phyloP scores from a whole-genome alignment of 2,797 vertebrate species.

The Spatula clypeata region DNA sequence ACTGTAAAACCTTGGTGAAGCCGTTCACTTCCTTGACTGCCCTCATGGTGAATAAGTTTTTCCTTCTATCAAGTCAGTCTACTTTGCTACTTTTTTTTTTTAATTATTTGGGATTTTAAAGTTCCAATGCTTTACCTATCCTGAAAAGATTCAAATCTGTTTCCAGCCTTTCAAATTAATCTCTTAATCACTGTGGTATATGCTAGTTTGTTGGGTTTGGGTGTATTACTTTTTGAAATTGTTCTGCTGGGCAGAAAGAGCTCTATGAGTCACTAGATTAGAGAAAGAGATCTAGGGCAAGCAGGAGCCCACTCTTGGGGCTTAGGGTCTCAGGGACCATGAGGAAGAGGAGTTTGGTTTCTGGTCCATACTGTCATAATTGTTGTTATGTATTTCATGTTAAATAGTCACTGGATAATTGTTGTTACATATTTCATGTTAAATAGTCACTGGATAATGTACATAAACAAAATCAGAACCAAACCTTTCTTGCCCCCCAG shows the following conservation, averaged over 20 bases:
- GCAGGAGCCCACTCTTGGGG: fast-evolving
- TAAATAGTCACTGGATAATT: background rate
- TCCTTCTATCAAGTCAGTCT: background rate
- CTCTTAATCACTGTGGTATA: background rate
- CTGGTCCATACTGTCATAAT: background rate
- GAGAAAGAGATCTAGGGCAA: background rate
- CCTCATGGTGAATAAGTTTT: background rate
- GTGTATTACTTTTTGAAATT: background rate
- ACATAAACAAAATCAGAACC: background rate
- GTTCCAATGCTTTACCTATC: background rate
- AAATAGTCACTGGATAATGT: background rate
- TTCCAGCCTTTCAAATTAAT: background rate
- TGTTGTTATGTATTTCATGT: background rate
- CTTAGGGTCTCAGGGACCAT: background rate
- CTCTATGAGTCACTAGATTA: background rate
- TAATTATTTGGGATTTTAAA: background rate
- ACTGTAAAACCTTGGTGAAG: fast-evolving
- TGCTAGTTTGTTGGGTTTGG: background rate
- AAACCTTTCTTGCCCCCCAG: background rate
- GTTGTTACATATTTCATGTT: background rate
- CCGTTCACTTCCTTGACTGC: background rate
- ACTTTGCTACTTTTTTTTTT: background rate
- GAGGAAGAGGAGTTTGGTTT: background rate
- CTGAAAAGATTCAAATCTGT: background rate
- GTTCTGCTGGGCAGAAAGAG: background rate